phyloP scores from a whole-genome alignment of 2,888 invertebrate genomes.

The Leucoma salicis region DNA sequence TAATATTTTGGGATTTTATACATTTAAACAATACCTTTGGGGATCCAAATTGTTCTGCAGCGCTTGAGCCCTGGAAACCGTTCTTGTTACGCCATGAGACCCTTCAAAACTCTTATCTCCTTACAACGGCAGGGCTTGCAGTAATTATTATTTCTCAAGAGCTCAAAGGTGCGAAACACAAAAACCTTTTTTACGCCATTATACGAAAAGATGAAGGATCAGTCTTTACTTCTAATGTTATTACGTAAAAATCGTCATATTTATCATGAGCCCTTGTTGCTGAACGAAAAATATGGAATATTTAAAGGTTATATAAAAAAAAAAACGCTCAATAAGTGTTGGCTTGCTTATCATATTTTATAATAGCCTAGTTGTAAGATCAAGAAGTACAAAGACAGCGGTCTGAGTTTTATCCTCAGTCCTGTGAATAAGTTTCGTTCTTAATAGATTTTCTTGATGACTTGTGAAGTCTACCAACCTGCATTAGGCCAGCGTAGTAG shows the following conservation, averaged over 20 bases:
- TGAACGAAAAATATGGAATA: too few relatives aligned
- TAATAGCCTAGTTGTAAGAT: too few relatives aligned
- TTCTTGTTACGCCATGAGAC: slow-evolving; percentile 26
- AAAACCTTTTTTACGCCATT: slow-evolving; percentile 29
- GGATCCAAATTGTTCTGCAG: slow-evolving; percentile 11
- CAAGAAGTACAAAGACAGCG: too few relatives aligned
- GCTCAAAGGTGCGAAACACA: slow-evolving; percentile 17
- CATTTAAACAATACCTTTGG: background rate
- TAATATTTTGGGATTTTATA: background rate
- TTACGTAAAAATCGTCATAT: background rate
- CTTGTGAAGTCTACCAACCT: too few relatives aligned
- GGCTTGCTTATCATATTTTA: too few relatives aligned
- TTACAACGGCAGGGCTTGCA: slow-evolving; percentile 25
- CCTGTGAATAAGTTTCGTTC: too few relatives aligned
- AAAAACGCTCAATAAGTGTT: too few relatives aligned
- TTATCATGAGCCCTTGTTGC: too few relatives aligned
- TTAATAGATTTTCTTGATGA: too few relatives aligned
- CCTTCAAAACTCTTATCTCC: slow-evolving; percentile 27
- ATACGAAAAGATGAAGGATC: slow-evolving; percentile 10
- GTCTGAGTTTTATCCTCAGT: too few relatives aligned
- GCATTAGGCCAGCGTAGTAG: too few relatives aligned
- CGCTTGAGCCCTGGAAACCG: slow-evolving; percentile 22
- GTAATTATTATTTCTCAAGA: slow-evolving; percentile 33
- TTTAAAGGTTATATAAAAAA: too few relatives aligned
- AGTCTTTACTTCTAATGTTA: background rate